A percentile compares a stretch with the other conserved stretches of the same genome.
phyloP scores from a whole-genome alignment of 2,797 vertebrate genomes.

The Rhincodon typus region DNA sequence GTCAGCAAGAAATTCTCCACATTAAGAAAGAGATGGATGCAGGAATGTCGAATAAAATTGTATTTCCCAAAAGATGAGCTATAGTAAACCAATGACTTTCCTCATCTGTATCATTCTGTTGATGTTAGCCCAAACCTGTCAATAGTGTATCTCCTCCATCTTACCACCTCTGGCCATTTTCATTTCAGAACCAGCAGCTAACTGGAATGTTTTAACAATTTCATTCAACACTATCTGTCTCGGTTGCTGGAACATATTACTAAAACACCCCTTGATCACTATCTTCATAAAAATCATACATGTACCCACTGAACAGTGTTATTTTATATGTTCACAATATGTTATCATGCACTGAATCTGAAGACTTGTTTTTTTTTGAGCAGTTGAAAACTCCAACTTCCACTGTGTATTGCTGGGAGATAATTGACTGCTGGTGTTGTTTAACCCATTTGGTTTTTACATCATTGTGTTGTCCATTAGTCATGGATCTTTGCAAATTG shows the following conservation, averaged over 20 bases:
- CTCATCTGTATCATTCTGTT: neutral
- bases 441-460: neutral
- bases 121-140: neutral
- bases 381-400: neutral
- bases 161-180: neutral
- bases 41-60: neutral
- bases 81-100: neutral
- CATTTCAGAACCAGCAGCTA: neutral
- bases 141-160: neutral
- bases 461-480: neutral
- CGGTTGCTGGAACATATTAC: too few relatives aligned
- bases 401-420: neutral
- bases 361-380: neutral
- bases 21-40: neutral
- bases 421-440: neutral
- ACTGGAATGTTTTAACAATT: neutral
- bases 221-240: too few relatives aligned
- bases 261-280: neutral
- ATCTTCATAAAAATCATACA: neutral
- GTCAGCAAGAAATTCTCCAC: neutral
- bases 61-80: neutral
- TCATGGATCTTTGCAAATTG: neutral
- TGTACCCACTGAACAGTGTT: neutral
- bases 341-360: neutral
- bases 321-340: neutral